phyloP scores from a whole-genome alignment of 1,140 invertebrate genomes.

The Drusus annulatus region DNA sequence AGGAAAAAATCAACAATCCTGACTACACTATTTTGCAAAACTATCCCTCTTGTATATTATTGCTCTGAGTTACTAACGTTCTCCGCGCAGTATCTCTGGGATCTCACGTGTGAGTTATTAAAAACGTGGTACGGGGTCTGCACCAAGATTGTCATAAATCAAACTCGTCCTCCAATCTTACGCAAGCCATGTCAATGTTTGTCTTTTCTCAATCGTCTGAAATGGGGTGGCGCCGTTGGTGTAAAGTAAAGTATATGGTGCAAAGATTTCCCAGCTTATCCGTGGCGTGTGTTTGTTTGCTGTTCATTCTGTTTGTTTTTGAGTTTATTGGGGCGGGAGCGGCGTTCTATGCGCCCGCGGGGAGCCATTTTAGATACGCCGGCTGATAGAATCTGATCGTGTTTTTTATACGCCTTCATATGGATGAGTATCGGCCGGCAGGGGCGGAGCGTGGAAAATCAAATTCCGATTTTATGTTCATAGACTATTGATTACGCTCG shows the following conservation, averaged over 20 bases:
- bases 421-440: background rate
- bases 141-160: too few relatives aligned
- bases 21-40: too few relatives aligned
- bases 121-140: too few relatives aligned
- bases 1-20: too few relatives aligned
- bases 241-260: background rate
- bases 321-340: slow-evolving; percentile 34
- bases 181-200: too few relatives aligned
- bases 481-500: too few relatives aligned
- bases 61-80: too few relatives aligned
- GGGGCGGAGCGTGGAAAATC: background rate
- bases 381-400: slow-evolving; percentile 38
- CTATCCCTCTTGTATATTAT: too few relatives aligned
- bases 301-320: slow-evolving; percentile 33
- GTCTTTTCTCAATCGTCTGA: too few relatives aligned
- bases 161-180: too few relatives aligned
- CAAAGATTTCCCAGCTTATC: slow-evolving; percentile 17
- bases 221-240: background rate
- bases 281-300: slow-evolving; percentile 1
- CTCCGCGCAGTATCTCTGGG: too few relatives aligned
- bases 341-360: background rate
- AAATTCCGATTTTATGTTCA: background rate
- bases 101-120: too few relatives aligned
- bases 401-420: slow-evolving; percentile 42
- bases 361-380: slow-evolving; percentile 29